Percentiles rank a stretch among this genome's conserved stretches.
These are phyloP conservation scores for Podiceps cristatus DNA, from an alignment of 2,113 vertebrate species.

Conservation along the genomic window DNA sequence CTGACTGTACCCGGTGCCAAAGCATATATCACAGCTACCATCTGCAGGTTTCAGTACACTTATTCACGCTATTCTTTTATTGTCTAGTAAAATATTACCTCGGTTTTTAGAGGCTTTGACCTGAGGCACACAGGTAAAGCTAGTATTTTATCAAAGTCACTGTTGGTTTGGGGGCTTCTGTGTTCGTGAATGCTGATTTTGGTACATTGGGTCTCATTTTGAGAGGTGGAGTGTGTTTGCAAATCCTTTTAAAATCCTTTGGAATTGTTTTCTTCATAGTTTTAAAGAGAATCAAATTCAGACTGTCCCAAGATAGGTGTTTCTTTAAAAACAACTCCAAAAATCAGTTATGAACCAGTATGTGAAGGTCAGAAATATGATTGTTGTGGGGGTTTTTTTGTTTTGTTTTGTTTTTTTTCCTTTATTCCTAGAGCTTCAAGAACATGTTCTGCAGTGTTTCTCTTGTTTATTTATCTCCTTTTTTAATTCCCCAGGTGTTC, in stretches of 20 bases:
- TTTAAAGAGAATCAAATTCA: neutral
- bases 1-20: neutral
- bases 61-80: neutral
- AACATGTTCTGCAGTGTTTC: neutral
- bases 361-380: accelerated
- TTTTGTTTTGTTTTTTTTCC: neutral
- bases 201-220: neutral
- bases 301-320: neutral
- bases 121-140: neutral
- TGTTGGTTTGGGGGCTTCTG: neutral
- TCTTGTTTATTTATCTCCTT: neutral
- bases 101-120: neutral
- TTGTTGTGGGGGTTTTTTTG: no score
- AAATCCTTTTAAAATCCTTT: neutral
- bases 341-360: neutral
- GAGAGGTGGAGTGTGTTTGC: neutral
- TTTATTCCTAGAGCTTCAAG: neutral
- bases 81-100: neutral
- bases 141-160: neutral
- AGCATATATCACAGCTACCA: neutral
- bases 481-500: neutral
- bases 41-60: neutral
- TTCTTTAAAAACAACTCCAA: neutral
- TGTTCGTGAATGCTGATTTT: neutral
- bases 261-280: neutral